phyloP scores from a whole-genome alignment of 2,888 invertebrate species.

The Sarcophaga variegata region DNA sequence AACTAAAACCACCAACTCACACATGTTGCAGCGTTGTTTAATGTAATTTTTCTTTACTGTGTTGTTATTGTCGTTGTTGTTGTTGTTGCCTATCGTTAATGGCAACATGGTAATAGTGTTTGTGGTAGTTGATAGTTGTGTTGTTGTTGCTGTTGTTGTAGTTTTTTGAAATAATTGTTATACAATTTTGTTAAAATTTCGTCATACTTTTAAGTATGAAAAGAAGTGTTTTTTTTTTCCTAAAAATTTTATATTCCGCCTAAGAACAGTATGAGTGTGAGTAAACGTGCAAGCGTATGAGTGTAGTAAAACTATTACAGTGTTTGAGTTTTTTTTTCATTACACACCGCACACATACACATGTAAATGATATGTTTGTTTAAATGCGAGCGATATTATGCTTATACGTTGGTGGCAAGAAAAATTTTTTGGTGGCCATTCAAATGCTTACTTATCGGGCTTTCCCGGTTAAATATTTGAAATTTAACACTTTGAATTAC shows the following conservation, averaged over 20 bases:
- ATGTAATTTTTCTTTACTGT: not conserved
- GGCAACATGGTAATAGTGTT: slow-evolving; percentile 1
- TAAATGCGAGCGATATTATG: not conserved
- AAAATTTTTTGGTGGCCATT: not conserved
- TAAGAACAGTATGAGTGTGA: not conserved
- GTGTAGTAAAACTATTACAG: not conserved
- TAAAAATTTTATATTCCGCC: not conserved
- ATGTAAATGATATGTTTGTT: not conserved
- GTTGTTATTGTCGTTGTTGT: not conserved
- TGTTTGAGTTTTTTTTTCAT: not conserved
- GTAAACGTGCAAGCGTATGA: too few relatives aligned
- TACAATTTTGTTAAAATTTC: slow-evolving; percentile 65
- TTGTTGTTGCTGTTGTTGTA: not conserved
- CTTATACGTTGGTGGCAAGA: not conserved
- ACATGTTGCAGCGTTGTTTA: slow-evolving; percentile 47
- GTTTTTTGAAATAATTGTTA: slow-evolving; percentile 57
- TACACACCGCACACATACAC: not conserved
- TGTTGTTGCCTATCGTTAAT: slow-evolving; percentile 8
- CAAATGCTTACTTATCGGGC: too few relatives aligned
- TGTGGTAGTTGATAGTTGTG: not conserved
- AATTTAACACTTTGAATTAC: too few relatives aligned
- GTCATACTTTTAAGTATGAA: slow-evolving; percentile 56
- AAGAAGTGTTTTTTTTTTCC: not conserved
- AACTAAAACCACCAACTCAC: slow-evolving; percentile 8
- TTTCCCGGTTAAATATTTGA: too few relatives aligned